phyloP scores from a whole-genome alignment of 2,888 invertebrate genomes.

The Entomobrya proxima region DNA sequence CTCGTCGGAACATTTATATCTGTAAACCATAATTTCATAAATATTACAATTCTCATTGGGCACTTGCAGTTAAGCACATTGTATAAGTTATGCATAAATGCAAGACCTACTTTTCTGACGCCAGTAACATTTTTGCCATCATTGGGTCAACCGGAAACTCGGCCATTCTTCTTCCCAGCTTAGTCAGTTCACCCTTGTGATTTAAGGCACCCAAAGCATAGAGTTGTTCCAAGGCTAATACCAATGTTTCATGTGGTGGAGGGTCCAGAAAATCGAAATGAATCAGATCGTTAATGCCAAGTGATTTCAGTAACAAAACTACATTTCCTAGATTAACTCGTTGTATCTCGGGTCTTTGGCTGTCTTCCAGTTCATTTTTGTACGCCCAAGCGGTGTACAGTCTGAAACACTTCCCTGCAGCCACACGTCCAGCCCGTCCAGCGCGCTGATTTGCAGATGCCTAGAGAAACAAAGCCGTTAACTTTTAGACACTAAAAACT shows the following conservation, averaged over 20 bases:
- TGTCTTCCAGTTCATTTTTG: slow-evolving; percentile 77
- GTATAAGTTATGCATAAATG: background rate
- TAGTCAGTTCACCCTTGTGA: slow-evolving; percentile 91
- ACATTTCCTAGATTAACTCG: slow-evolving; percentile 82
- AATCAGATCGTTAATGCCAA: slow-evolving; percentile 97
- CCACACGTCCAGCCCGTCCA: slow-evolving; percentile 78
- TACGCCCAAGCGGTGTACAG: slow-evolving; percentile 77
- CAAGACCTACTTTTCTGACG: slow-evolving; percentile 96
- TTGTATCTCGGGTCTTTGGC: slow-evolving; percentile 80
- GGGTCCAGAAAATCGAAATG: slow-evolving; percentile 99
- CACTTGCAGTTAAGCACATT: background rate
- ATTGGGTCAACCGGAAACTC: slow-evolving; percentile 99
- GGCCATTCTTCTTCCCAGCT: slow-evolving; percentile 94
- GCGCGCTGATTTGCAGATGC: slow-evolving; percentile 77
- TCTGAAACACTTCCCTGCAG: slow-evolving; percentile 77
- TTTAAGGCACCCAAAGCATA: slow-evolving; percentile 91
- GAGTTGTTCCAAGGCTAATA: slow-evolving; percentile 96
- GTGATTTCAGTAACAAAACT: slow-evolving; percentile 90
- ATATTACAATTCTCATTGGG: background rate
- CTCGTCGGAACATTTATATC: slow-evolving; percentile 98
- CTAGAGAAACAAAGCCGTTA: background rate
- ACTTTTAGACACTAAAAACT: slow-evolving; percentile 83
- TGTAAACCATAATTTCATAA: slow-evolving; percentile 77
- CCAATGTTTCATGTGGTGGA: slow-evolving; percentile 96
- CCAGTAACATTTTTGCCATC: slow-evolving; percentile 97